Evolutionary conservation across 2,888 invertebrate species (phyloP), one percentile per base, ranked within the genome.

Genomic region (Periphyllus acericola): DNA sequence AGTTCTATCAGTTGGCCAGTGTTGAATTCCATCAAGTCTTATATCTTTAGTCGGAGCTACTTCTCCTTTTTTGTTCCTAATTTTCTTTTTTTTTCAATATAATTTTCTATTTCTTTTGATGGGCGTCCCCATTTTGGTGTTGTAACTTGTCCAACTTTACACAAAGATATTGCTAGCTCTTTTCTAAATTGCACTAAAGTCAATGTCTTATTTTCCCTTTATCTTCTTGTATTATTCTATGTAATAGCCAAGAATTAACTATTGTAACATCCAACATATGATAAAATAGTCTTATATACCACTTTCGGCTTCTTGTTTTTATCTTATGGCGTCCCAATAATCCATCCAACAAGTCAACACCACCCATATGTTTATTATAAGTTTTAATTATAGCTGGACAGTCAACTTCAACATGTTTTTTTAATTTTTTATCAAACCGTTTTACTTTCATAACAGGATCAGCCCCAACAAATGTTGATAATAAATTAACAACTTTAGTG

Each of bases 11-110:
- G 14, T 14, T 46, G 46, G 14, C 46, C 46, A 55, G 72, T 84
- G 76, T 36, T 75, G 76, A 25, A 76, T 46, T 71, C 21, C 29
- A 72, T 84, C 84, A 40, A 29, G n/a, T 72, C 83, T 29, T 29
- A 83, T 32, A 71, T 82, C 82, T 29, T 34, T 83, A 29, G 83
- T 29, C 32, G 76, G 76, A 14, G 46, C 46, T 46, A 46, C 14
- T 46, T 46, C 32, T 76, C 40, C 25, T 76, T 25, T 68, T 68
- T 68, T 9, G 68, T 68, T n/a, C 68, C n/a, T 29, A 68, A n/a
- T 68, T 68, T 68, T n/a, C 6, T 29, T 68, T 68, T n/a, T 68
- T n/a, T 68, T 68, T n/a, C 14, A 68, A 68, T 68, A 68, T 29
- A 25, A 46, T 68, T 68, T n/a, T 68, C n/a, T 25, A 68, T 68